Conservation (phyloP, 2,113 vertebrate genomes). For the Australoheros scitulus region DNA sequence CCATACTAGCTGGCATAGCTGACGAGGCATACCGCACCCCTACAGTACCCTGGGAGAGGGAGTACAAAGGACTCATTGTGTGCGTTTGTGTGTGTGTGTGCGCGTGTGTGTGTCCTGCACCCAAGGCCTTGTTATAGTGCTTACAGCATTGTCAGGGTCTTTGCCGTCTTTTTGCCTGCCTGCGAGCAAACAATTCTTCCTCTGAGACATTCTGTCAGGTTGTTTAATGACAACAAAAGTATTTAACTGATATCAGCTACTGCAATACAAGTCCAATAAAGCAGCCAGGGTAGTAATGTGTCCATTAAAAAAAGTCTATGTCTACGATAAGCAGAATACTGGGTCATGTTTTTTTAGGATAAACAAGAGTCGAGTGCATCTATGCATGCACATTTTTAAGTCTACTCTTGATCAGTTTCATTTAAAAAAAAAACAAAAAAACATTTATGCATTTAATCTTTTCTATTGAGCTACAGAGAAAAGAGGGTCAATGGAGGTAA, state of each 20-base stretch:
- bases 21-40: constrained; percentile 70
- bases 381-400: background rate
- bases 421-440: background rate
- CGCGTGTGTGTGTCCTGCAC: constrained; percentile 41
- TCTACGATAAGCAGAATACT: background rate
- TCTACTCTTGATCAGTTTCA: background rate
- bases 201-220: constrained; percentile 1
- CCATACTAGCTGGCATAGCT: constrained; percentile 74
- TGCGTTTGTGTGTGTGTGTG: constrained; percentile 47
- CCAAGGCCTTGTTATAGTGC: constrained; percentile 51
- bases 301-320: background rate
- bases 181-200: constrained; percentile 21
- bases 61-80: constrained; percentile 78
- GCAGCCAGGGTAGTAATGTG: too few relatives aligned
- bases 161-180: constrained; percentile 51
- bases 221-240: background rate
- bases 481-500: background rate
- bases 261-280: background rate
- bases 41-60: constrained; percentile 66
- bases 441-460: background rate
- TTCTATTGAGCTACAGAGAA: background rate
- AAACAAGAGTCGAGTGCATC: background rate
- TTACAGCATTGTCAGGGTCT: constrained; percentile 60
- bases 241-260: background rate
- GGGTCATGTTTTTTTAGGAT: too few relatives aligned